Percentiles rank a stretch among this genome's conserved stretches.
Conservation (phyloP, 2,113 vertebrate genomes). For the Nibea coibor region DNA sequence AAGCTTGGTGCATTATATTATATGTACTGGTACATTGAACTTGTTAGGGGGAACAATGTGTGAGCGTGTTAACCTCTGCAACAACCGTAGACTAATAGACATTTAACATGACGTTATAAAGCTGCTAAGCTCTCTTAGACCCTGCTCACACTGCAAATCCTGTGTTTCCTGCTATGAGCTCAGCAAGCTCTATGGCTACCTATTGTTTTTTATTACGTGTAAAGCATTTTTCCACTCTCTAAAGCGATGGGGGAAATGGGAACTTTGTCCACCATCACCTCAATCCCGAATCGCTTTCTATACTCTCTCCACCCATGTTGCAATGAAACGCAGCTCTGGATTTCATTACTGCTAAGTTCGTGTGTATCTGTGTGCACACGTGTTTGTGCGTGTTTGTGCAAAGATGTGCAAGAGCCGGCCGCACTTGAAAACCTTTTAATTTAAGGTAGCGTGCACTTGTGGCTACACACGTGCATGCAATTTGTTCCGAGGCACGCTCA, state of each 20-base stretch:
- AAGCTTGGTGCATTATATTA: slow-evolving; percentile 12
- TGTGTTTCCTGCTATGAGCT: slow-evolving; percentile 62
- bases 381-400: slow-evolving; percentile 12
- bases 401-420: slow-evolving; percentile 7
- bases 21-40: slow-evolving; percentile 11
- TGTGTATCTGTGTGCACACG: slow-evolving; percentile 7
- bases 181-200: slow-evolving; percentile 66
- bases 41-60: slow-evolving; percentile 47
- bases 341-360: slow-evolving; percentile 44
- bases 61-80: slow-evolving; percentile 59
- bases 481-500: not conserved
- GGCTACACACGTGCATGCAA: not conserved
- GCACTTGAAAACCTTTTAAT: slow-evolving; percentile 9
- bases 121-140: slow-evolving; percentile 51
- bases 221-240: slow-evolving; percentile 73
- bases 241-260: slow-evolving; percentile 56
- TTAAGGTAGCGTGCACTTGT: not conserved
- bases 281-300: slow-evolving; percentile 35
- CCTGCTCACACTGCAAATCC: slow-evolving; percentile 58
- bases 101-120: slow-evolving; percentile 54
- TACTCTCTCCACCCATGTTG: slow-evolving; percentile 33
- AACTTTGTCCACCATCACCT: slow-evolving; percentile 54
- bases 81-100: slow-evolving; percentile 47
- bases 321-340: slow-evolving; percentile 55
- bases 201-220: slow-evolving; percentile 77